Conservation (phyloP, 2,888 invertebrate species). For the Epinotia brunnichana region DNA sequence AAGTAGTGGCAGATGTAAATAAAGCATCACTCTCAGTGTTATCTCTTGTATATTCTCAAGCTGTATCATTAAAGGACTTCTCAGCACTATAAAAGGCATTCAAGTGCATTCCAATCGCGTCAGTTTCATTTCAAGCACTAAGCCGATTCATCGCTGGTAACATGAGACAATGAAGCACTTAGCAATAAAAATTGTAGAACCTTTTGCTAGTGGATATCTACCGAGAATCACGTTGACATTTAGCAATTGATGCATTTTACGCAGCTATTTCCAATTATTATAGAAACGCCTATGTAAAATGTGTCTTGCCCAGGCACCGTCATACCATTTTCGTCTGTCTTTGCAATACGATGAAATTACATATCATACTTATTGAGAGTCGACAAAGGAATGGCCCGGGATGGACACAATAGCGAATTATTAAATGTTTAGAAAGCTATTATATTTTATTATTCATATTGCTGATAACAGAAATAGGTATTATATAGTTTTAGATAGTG, state of each 20-base stretch:
- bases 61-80: conserved; percentile 7
- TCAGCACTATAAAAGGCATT: not conserved
- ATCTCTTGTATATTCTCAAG: not conserved
- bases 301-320: not conserved
- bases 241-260: not conserved
- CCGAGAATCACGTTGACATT: not conserved
- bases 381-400: not conserved
- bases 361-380: not conserved
- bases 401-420: not conserved
- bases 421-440: not conserved
- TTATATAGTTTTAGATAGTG: too few species aligned
- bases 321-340: not conserved
- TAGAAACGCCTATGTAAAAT: too few species aligned
- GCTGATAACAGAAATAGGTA: not conserved
- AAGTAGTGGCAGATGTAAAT: not conserved
- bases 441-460: not conserved
- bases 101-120: conserved; percentile 4
- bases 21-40: not conserved
- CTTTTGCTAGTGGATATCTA: not conserved
- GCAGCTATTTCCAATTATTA: not conserved
- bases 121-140: conserved; percentile 10
- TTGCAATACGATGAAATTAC: not conserved
- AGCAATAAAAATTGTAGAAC: not conserved
- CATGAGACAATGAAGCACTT: conserved; percentile 9
- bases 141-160: not conserved